These are phyloP conservation scores for Mugil cephalus DNA, from an alignment of 2,113 vertebrate genomes.

Conservation along the genomic window DNA sequence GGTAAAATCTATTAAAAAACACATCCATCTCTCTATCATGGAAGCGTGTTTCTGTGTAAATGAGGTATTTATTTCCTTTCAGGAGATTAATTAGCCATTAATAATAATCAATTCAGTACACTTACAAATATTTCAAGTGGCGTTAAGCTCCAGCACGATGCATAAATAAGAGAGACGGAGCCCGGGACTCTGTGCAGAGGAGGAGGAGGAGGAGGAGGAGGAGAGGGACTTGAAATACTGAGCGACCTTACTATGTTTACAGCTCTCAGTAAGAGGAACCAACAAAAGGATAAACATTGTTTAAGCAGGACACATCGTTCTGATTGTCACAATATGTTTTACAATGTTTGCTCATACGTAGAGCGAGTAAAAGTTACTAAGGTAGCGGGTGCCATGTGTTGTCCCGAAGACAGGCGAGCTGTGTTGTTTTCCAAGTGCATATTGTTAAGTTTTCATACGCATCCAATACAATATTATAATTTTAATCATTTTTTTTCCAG, in stretches of 20 bases:
- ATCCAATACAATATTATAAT: no score
- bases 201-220: neutral
- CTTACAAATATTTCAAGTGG: neutral
- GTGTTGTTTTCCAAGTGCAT: conserved; percentile 1
- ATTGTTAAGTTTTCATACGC: no score
- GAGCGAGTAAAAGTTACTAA: conserved; percentile 12
- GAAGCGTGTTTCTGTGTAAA: neutral
- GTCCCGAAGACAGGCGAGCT: neutral
- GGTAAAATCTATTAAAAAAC: neutral
- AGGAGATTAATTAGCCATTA: neutral
- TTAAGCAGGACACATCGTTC: conserved; percentile 3
- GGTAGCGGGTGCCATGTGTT: conserved; percentile 15
- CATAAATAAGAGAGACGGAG: conserved; percentile 2
- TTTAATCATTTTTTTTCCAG: no score
- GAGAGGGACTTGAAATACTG: neutral
- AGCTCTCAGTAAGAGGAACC: conserved; percentile 47
- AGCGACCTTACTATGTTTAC: conserved; percentile 61
- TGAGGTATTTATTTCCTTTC: no score
- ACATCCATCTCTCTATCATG: neutral
- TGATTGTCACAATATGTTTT: conserved; percentile 48
- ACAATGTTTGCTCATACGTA: conserved; percentile 63
- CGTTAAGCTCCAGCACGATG: neutral
- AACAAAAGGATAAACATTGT: conserved; percentile 8
- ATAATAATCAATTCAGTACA: no score
- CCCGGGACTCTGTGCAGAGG: neutral